These are phyloP conservation scores for Argopecten irradians DNA, from an alignment of 1,140 invertebrate genomes.

Conservation along the genomic window DNA sequence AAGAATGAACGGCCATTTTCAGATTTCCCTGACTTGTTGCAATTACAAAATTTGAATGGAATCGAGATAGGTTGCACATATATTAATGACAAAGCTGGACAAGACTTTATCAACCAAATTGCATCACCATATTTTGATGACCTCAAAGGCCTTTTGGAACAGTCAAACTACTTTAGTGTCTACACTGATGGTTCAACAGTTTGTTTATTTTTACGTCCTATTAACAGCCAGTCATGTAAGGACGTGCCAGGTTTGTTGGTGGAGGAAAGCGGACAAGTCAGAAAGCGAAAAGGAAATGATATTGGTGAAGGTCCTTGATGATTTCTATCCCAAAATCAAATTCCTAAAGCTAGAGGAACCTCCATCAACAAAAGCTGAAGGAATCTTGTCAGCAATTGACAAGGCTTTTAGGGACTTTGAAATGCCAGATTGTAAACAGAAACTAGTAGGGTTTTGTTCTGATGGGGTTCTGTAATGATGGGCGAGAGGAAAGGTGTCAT, in stretches of 20 bases:
- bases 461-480: conserved; percentile 43
- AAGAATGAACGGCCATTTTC: neutral
- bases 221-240: too few relatives aligned
- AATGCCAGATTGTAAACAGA: neutral
- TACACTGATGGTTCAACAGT: neutral
- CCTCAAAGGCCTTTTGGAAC: neutral
- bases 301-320: conserved; percentile 25
- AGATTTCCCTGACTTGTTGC: neutral
- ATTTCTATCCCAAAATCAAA: conserved; percentile 26
- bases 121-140: neutral
- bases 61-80: neutral
- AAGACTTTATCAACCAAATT: neutral
- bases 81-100: neutral
- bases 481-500: conserved; percentile 30
- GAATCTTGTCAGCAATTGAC: conserved; percentile 27
- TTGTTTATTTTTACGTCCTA: too few relatives aligned
- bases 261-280: too few relatives aligned
- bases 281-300: neutral
- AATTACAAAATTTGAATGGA: neutral
- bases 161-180: neutral
- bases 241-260: too few relatives aligned
- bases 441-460: conserved; percentile 39
- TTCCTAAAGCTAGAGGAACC: conserved; percentile 37
- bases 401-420: conserved; percentile 33
- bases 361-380: conserved; percentile 25